Base-by-base conservation (phyloP, 2,888 invertebrate species). In the Amphiduros pacificus region DNA sequence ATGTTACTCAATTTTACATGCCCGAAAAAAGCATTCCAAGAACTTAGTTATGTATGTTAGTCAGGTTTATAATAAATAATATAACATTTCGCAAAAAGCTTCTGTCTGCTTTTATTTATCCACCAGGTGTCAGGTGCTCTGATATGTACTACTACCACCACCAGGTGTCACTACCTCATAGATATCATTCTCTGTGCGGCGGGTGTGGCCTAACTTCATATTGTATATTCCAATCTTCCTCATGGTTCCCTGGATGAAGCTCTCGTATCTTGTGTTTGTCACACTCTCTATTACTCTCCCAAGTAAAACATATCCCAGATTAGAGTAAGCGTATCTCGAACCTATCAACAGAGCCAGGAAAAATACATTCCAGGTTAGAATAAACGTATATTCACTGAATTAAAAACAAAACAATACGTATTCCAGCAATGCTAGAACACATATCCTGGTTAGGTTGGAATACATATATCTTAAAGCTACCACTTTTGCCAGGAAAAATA, bases 241-340 rank as follows among this genome's bases (percentile, higher is more conserved):
- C 17, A 77, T 63, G 27, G 77, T 29, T 1, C 59, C 49, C 17
- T 57, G 60, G 22, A 77, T 68, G 63, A 68, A 74, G n/a, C 62
- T 50, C 24, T 73, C 69, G 59, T 77, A 80, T 1, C 57, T 22
- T 60, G 65, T 59, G 2, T 70, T 71, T 5, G 74, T 69, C 6
- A 76, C 62, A 48, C 58, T 58, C 62, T 77, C 76, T 27, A 79
- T 68, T n/a, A 78, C 68, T 55, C 71, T 55, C 1, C 80, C 80
- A 9, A 80, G 71, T 2, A 77, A 64, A 41, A 76, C 65, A 66
- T 78, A 80, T 27, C 78, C 77, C 55, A 79, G 65, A 65, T 80
- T 80, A 28, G 77, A 77, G 61, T 79, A 80, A 22, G 74, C 72
- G 65, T 77, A 77, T n/a, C 69, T 65, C 14, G 69, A 71, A 29